Conservation (phyloP, 2,113 vertebrate genomes). For the Otus sunia region DNA sequence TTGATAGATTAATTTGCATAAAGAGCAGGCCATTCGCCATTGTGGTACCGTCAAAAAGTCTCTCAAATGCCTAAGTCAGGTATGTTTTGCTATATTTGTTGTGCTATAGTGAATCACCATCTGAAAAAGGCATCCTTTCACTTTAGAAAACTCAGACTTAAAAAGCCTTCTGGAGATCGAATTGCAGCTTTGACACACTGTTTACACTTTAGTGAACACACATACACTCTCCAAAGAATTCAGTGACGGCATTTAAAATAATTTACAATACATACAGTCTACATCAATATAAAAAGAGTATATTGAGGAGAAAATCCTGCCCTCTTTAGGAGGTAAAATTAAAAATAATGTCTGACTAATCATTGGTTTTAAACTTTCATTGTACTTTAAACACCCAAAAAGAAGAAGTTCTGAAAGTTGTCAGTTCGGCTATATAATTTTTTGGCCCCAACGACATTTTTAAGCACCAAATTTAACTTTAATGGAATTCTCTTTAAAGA, state of each 20-base stretch:
- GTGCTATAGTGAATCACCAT: neutral
- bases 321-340: neutral
- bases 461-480: neutral
- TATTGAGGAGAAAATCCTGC: neutral
- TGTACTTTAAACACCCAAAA: fast-evolving
- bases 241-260: neutral
- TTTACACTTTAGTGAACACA: neutral
- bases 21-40: neutral
- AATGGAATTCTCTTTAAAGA: neutral
- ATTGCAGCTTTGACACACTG: neutral
- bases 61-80: neutral
- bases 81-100: neutral
- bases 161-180: neutral
- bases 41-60: neutral
- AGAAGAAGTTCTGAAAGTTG: neutral
- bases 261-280: neutral
- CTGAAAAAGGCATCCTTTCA: neutral
- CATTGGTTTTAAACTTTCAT: neutral
- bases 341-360: neutral
- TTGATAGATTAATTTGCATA: neutral
- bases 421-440: neutral
- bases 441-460: neutral
- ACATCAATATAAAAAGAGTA: neutral
- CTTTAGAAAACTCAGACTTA: neutral
- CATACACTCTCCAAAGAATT: neutral